phyloP scores from a whole-genome alignment of 2,113 vertebrate genomes.

The Thalassoma bifasciatum region DNA sequence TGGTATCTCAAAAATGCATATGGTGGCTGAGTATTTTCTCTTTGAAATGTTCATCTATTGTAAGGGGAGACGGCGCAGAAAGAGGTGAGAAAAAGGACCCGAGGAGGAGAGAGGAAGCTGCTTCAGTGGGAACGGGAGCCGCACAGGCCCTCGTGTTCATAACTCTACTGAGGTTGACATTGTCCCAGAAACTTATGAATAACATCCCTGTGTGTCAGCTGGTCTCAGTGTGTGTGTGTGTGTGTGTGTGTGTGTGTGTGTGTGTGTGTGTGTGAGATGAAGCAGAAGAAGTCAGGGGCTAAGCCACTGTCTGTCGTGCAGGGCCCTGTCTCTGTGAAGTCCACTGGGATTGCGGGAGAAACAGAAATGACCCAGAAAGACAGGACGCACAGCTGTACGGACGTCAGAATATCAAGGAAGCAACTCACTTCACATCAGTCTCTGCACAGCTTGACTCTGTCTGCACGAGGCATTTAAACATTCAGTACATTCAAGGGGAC shows the following conservation, averaged over 20 bases:
- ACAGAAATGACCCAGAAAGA: slow-evolving; percentile 79
- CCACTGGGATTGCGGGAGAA: slow-evolving; percentile 64
- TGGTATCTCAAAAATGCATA: slow-evolving; percentile 40
- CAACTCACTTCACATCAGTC: slow-evolving; percentile 46
- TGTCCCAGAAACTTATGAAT: slow-evolving; percentile 78
- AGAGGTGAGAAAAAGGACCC: slow-evolving; percentile 35
- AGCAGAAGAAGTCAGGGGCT: slow-evolving; percentile 68
- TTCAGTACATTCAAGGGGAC: slow-evolving; percentile 14
- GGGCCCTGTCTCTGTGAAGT: slow-evolving; percentile 55
- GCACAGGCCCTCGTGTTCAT: slow-evolving; percentile 22
- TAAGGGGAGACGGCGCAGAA: slow-evolving; percentile 1
- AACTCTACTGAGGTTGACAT: slow-evolving; percentile 61
- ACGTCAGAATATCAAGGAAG: slow-evolving; percentile 67
- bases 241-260: slow-evolving; percentile 38
- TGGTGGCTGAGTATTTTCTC: slow-evolving; percentile 16
- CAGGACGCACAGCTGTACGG: slow-evolving; percentile 70
- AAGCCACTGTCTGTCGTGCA: slow-evolving; percentile 64
- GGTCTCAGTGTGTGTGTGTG: slow-evolving; percentile 43
- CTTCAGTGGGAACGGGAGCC: slow-evolving; percentile 41
- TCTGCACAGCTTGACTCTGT: slow-evolving; percentile 48
- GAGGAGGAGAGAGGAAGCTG: slow-evolving; percentile 15
- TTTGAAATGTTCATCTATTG: slow-evolving; percentile 41
- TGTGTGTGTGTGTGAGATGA: slow-evolving; percentile 40
- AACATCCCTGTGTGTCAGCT: slow-evolving; percentile 69
- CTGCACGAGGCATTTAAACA: slow-evolving; percentile 36